Base-by-base conservation (phyloP, 2,113 vertebrate species). In the Myrmecobius fasciatus region DNA sequence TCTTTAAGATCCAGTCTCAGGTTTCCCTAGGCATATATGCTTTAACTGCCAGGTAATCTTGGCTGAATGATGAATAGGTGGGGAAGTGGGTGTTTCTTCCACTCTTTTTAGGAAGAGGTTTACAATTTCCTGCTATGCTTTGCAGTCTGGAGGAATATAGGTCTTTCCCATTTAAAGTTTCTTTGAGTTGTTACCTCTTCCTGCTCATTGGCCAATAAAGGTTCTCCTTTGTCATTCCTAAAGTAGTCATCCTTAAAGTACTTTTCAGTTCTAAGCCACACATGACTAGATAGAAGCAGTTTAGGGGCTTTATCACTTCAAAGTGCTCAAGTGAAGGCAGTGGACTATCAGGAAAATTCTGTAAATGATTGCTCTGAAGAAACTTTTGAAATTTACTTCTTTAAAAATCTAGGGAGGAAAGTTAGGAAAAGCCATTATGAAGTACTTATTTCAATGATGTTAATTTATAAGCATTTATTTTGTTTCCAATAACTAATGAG, bases 391-490 rank as follows among this genome's bases (percentile, higher is more conserved):
- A 83, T 83, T 43, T 43, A 83, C n/a, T 83, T n/a, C 36, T 75
- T 83, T 43, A 83, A 83, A 83, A 43, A 43, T 20, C 20, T 8
- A 83, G 8, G 36, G 67, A 83, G 20, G 67, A 83, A 43, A 83
- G 6, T 43, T 56, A 83, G 67, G 67, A n/a, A 83, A 83, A 49
- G 49, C 12, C 51, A 54, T 89, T 93, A 60, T 88, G 93, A 54
- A 26, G 53, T 8, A 93, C 92, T 92, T 92, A 91, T 93, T 97
- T 88, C 83, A 88, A 26, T 25, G 53, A 90, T 88, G 46, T 2
- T 48, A 11, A 93, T 95, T 54, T 95, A 92, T 93, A 48, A 52
- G 91, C 51, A 96, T 96, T 92, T 54, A 83, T 90, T 92, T 92
- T 96, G 48, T 56, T 96, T 93, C 92, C 56, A 52, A 89, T 91